A percentile compares a stretch with the other conserved stretches of the same genome.
Evolutionary conservation across 2,113 vertebrate species (phyloP).

Genomic region (Xyrauchen texanus): DNA sequence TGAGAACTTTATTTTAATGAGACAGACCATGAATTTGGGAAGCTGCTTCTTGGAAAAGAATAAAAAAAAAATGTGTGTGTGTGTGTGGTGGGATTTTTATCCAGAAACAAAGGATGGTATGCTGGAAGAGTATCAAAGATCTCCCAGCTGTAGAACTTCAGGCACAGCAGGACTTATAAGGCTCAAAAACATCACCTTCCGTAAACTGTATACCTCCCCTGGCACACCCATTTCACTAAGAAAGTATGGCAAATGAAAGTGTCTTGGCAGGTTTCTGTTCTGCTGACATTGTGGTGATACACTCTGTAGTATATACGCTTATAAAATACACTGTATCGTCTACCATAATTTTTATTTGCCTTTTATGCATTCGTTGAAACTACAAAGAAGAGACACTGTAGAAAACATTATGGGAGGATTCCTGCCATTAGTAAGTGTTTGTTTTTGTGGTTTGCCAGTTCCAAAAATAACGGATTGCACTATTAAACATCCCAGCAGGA

Average conservation of each 20-base stretch:
- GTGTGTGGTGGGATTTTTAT: conserved; percentile 4
- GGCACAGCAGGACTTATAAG: conserved; percentile 22
- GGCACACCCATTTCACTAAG: conserved; percentile 13
- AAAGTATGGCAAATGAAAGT: not conserved
- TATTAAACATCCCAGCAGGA: conserved; percentile 29
- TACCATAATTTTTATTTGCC: not conserved
- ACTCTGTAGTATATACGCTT: not conserved
- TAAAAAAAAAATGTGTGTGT: not conserved
- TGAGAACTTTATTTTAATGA: not conserved
- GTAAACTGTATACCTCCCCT: conserved; percentile 18
- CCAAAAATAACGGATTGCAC: conserved; percentile 14
- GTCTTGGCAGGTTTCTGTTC: not conserved
- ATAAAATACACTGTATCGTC: not conserved
- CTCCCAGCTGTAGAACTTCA: conserved; percentile 39
- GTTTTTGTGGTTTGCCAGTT: conserved; percentile 23
- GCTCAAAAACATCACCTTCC: conserved; percentile 43
- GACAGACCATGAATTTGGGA: conserved; percentile 17
- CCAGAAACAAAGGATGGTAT: conserved; percentile 37
- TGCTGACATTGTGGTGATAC: not conserved
- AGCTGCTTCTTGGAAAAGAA: conserved; percentile 10
- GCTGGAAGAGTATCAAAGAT: conserved; percentile 34
- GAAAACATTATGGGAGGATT: conserved; percentile 22
- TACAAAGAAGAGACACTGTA: not conserved
- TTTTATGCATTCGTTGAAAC: not conserved
- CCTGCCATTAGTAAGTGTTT: conserved; percentile 24